A percentile compares a stretch with the other conserved stretches of the same genome.
Conservation (phyloP, 2,888 invertebrate species). For the Drosophila macrothrix region DNA sequence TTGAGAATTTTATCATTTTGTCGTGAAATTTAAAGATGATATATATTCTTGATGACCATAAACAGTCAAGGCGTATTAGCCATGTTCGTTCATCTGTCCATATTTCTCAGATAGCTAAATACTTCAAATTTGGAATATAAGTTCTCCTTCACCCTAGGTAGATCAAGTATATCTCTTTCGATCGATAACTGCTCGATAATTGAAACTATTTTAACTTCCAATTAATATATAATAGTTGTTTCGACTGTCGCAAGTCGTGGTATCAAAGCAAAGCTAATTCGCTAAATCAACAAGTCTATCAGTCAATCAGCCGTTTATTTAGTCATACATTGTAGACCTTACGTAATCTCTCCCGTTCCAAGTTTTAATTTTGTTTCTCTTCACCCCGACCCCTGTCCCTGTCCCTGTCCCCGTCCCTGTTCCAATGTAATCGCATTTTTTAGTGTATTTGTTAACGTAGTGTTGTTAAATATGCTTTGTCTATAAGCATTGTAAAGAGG, state of each 20-base stretch:
- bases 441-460: not conserved
- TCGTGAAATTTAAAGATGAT: not conserved
- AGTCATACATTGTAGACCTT: constrained; percentile 20
- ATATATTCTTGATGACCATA: not conserved
- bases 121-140: not conserved
- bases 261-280: constrained; percentile 4
- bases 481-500: not conserved
- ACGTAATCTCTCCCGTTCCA: constrained; percentile 47
- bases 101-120: not conserved
- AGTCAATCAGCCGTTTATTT: not conserved
- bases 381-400: too few relatives aligned
- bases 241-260: not conserved
- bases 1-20: too few relatives aligned
- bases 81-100: not conserved
- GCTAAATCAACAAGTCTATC: constrained; percentile 9
- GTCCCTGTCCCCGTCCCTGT: not conserved
- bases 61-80: not conserved
- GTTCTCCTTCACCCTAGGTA: not conserved
- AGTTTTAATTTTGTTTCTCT: constrained; percentile 3
- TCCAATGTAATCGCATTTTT: not conserved
- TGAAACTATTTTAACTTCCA: not conserved
- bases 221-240: not conserved
- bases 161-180: not conserved
- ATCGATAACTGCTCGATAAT: not conserved
- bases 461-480: not conserved